Evolutionary conservation across 2,113 vertebrate species (phyloP), one percentile per base, ranked within the genome.

Genomic region (Amphilophus citrinellus): DNA sequence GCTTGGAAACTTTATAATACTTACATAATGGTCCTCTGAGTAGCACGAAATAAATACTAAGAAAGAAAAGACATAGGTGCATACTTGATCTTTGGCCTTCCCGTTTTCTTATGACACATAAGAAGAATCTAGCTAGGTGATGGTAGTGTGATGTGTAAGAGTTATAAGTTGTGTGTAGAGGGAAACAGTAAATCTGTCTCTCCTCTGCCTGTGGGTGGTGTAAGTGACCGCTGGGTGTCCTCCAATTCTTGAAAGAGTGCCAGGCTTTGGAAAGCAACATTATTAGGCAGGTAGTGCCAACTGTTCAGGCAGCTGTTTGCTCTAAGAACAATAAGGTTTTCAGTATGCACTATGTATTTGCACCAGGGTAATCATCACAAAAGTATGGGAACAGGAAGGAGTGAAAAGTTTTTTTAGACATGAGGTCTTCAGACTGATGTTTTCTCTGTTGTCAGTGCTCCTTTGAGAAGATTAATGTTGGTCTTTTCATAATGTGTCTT

Each of bases 221-320:
- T 71, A 83, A 88, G 84, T 89, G 88, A 93, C 89, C 92, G 86
- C 89, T 88, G 84, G 59, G 83, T 87, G 93, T 92, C 92, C 93
- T 93, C 85, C 59, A 92, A 84, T 85, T 86, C 90, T 89, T 91
- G 88, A 92, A 73, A 81, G 73, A 76, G 84, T 78, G 90, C 89
- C 93, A 92, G 79, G 50, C 87, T 93, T 88, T 84, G 44, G 77
- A 57, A 85, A 47, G 77, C 87, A 89, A 50, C 86, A 76, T 88
- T 84, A 85, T 89, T 71, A 91, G 93, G 88, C 85, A 91, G 90
- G 90, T 91, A 90, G 84, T 77, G 79, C 88, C 93, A 93, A 92
- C 90, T 93, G 93, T 87, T 91, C 87, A 73, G 83, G 89, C 90
- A 90, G 90, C 89, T 91, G 87, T 88, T 89, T 90, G 79, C 77